Conservation (phyloP, 2,113 vertebrate genomes). For the Bubalus kerabau region DNA sequence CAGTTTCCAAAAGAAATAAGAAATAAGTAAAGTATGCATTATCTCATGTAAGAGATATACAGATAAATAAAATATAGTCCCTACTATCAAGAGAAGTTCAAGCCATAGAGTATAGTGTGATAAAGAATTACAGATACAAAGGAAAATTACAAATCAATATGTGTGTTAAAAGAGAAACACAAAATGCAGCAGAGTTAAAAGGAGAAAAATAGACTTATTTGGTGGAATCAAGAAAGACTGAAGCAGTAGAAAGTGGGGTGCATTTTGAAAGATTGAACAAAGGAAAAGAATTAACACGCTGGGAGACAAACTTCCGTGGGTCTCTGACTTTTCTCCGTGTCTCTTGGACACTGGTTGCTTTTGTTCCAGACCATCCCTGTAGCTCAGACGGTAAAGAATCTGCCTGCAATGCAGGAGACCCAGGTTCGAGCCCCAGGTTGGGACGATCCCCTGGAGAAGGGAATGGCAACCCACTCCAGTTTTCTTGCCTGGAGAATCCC, state of each 20-base stretch:
- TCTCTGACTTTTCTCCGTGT: background rate
- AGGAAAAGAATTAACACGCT: rapidly evolving
- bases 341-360: background rate
- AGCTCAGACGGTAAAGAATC: background rate
- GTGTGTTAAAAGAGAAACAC: background rate
- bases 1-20: background rate
- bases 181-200: background rate
- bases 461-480: background rate
- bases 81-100: background rate
- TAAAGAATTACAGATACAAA: background rate
- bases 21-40: background rate
- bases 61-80: background rate
- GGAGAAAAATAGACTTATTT: background rate
- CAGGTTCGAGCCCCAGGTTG: rapidly evolving
- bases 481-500: background rate
- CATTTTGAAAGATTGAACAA: background rate
- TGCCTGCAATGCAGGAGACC: background rate
- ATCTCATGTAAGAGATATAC: background rate
- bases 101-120: background rate
- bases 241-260: background rate
- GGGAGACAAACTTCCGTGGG: background rate
- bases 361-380: background rate
- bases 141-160: background rate
- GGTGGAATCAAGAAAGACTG: background rate
- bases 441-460: background rate